These are phyloP conservation scores for Coturnix japonica DNA, from an alignment of 2,113 vertebrate genomes.

Conservation along the genomic window DNA sequence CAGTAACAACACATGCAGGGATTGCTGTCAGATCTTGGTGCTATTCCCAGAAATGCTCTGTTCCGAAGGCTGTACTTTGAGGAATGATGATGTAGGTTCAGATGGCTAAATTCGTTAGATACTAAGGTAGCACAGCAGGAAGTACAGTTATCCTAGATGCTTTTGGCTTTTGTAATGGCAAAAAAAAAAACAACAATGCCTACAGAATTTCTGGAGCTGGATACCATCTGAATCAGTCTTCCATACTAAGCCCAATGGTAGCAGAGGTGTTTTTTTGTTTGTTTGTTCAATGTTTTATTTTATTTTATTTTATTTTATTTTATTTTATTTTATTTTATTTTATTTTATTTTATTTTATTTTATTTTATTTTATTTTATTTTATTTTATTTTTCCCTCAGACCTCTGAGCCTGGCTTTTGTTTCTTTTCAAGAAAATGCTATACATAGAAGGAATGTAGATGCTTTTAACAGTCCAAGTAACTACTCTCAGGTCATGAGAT, in stretches of 20 bases:
- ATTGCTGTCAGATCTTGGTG: constrained; percentile 54
- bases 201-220: not conserved
- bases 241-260: not conserved
- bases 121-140: not conserved
- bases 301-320: not conserved
- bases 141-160: not conserved
- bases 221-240: not conserved
- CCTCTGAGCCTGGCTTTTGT: not conserved
- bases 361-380: too few species aligned
- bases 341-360: not conserved
- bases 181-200: not conserved
- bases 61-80: constrained; percentile 41
- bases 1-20: constrained; percentile 28
- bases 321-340: not conserved
- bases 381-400: not conserved
- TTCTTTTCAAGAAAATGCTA: not conserved
- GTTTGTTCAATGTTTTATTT: not conserved
- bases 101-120: constrained; percentile 31
- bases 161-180: not conserved
- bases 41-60: constrained; percentile 58
- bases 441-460: not conserved
- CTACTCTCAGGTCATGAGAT: not conserved
- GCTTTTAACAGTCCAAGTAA: not conserved
- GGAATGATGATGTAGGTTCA: constrained; percentile 37
- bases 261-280: not conserved